These are phyloP conservation scores for Ethmia dodecea DNA, from an alignment of 2,888 invertebrate genomes.

Conservation along the genomic window DNA sequence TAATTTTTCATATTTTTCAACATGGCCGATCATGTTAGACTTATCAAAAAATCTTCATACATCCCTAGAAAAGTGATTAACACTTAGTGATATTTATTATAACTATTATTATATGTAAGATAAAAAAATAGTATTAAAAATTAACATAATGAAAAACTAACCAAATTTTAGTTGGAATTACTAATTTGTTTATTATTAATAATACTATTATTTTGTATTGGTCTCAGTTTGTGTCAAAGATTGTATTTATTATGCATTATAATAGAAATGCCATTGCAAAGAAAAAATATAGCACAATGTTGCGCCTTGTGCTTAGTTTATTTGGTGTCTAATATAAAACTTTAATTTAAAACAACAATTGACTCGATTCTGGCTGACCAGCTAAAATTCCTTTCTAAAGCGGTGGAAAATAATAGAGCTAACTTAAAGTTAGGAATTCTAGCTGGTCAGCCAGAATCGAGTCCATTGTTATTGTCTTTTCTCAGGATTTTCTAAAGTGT, in stretches of 20 bases:
- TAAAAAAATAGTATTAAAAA: constrained; percentile 46
- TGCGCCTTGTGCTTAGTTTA: constrained; percentile 17
- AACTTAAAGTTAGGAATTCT: no score
- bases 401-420: no score
- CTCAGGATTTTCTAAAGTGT: no score
- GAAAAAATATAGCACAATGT: constrained; percentile 17
- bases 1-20: no score
- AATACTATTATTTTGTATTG: constrained; percentile 49
- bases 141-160: constrained; percentile 41
- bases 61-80: constrained; percentile 37
- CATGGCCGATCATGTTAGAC: constrained; percentile 13
- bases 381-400: no score
- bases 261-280: constrained; percentile 30
- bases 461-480: no score
- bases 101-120: constrained; percentile 41
- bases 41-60: constrained; percentile 11
- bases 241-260: constrained; percentile 44
- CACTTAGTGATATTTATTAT: constrained; percentile 61
- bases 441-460: no score
- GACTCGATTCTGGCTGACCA: no score
- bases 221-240: constrained; percentile 74
- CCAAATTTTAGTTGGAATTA: constrained; percentile 61
- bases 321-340: constrained; percentile 11
- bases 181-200: constrained; percentile 17
- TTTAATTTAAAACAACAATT: constrained; percentile 6